phyloP scores from a whole-genome alignment of 1,140 invertebrate genomes.

The Tyrophagus putrescentiae region DNA sequence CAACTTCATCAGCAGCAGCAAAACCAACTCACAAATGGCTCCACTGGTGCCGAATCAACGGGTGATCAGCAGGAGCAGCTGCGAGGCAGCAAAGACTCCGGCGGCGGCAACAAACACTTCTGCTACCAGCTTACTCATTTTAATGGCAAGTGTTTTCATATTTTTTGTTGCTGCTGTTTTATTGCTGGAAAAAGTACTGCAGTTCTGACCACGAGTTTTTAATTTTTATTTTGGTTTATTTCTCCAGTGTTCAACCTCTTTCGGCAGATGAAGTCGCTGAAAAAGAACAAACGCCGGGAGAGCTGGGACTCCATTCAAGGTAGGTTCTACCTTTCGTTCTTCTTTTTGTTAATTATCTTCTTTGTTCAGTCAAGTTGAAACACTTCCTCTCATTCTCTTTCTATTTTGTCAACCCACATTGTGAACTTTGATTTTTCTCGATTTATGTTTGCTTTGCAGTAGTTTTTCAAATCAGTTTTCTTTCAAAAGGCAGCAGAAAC shows the following conservation, averaged over 20 bases:
- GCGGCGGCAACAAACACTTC: neutral
- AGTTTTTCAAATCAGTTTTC: too few relatives aligned
- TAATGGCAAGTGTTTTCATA: neutral
- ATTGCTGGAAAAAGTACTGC: neutral
- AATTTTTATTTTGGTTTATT: neutral
- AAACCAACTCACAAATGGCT: too few relatives aligned
- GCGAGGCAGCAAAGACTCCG: neutral
- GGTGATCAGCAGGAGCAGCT: neutral
- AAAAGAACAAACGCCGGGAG: slow-evolving; percentile 16
- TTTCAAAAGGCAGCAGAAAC: too few relatives aligned
- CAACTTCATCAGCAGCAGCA: neutral
- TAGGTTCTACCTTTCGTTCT: neutral
- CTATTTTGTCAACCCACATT: too few relatives aligned
- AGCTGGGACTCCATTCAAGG: slow-evolving; percentile 18
- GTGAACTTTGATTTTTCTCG: too few relatives aligned
- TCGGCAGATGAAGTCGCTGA: slow-evolving; percentile 7
- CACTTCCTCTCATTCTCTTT: too few relatives aligned
- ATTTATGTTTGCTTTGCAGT: too few relatives aligned
- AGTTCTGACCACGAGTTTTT: neutral
- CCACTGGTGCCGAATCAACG: too few relatives aligned
- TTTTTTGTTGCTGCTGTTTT: neutral
- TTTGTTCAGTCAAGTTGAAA: too few relatives aligned
- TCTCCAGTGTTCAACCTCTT: slow-evolving; percentile 17
- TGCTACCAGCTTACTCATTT: neutral
- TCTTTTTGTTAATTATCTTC: too few relatives aligned